Evolutionary conservation across 2,888 invertebrate genomes (phyloP), one percentile per base, ranked within the genome.

Genomic region (Elysia crispata): DNA sequence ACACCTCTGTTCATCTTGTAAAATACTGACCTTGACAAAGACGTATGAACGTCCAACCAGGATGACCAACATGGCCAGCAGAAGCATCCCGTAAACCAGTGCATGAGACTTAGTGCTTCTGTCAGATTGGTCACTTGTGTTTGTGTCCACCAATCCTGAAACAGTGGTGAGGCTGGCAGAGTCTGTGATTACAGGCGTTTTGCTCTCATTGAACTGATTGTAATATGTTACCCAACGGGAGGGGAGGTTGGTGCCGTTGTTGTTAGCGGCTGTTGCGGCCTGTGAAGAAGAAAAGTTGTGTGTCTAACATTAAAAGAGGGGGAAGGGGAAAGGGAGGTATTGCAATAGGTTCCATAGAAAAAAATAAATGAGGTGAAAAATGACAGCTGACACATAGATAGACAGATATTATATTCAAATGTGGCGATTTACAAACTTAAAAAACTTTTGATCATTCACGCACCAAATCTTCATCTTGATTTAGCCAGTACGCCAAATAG

Each of bases 401-500:
- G n/a, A n/a, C n/a, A n/a, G n/a, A n/a, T n/a, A n/a, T n/a, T n/a
- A n/a, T n/a, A n/a, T n/a, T n/a, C n/a, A n/a, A n/a, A n/a, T n/a
- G n/a, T n/a, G n/a, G n/a, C n/a, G n/a, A n/a, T n/a, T n/a, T n/a
- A n/a, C n/a, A n/a, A n/a, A n/a, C n/a, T n/a, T n/a, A 54, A 54
- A 20, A 13, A 20, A 54, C 54, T 20, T 15, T 54, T 64, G 25
- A 31, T 23, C 30, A 30, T 6, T 6, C 25, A 86, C 90, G 83
- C 85, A 91, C 91, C 86, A 91, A 91, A 85, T 62, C 41, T 1
- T 76, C 76, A 23, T 93, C 93, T 83, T 92, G 91, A 74, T 91
- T 90, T 18, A 93, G 89, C 95, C 95, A 95, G 77, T 92, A 89
- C 1, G 80, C 87, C 67, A 95, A 91, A 94, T 95, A 95, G 93